These are phyloP conservation scores for Ascaphus truei DNA, from an alignment of 2,113 vertebrate genomes.

Conservation along the genomic window DNA sequence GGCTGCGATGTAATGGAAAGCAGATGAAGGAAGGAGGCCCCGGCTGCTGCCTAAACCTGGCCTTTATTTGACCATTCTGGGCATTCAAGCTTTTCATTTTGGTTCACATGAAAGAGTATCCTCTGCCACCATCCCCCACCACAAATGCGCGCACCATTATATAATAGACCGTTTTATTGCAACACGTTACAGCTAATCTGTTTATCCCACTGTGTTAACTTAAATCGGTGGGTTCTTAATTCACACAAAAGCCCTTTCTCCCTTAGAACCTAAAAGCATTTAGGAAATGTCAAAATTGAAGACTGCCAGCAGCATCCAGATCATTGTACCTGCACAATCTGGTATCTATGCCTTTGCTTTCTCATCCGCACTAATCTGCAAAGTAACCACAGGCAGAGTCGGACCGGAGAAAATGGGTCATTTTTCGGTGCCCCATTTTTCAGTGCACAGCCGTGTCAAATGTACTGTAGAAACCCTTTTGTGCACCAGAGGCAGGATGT, in stretches of 20 bases:
- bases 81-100: constrained; percentile 15
- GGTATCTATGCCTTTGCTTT: too few species aligned
- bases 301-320: neutral
- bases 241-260: neutral
- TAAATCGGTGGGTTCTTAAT: neutral
- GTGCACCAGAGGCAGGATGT: too few species aligned
- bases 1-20: constrained; percentile 27
- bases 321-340: neutral
- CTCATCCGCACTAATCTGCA: too few species aligned
- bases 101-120: constrained; percentile 20
- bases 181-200: constrained; percentile 14
- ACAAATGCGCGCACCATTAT: neutral
- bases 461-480: too few species aligned
- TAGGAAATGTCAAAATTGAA: neutral
- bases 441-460: too few species aligned
- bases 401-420: too few species aligned
- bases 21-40: constrained; percentile 29
- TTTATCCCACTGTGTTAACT: constrained; percentile 5
- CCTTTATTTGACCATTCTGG: constrained; percentile 16
- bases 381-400: too few species aligned
- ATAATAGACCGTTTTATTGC: constrained; percentile 17
- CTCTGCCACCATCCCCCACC: neutral
- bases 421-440: neutral
- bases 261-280: neutral
- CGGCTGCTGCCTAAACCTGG: constrained; percentile 1